phyloP scores from a whole-genome alignment of 2,797 vertebrate genomes.

The Cyclopterus lumpus region DNA sequence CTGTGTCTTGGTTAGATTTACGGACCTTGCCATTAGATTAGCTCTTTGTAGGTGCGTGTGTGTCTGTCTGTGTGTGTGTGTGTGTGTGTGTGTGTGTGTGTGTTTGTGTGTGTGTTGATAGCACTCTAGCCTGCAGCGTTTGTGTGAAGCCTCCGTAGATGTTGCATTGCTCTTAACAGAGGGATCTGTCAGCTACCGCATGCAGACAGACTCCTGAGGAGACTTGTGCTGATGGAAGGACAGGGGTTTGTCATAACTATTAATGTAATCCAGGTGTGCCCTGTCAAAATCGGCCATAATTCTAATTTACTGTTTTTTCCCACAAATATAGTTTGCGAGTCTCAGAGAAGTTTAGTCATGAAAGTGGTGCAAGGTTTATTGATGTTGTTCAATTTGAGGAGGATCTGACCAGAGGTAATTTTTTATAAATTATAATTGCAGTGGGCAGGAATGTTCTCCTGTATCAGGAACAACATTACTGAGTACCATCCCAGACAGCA shows the following conservation, averaged over 20 bases:
- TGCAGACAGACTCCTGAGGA: constrained; percentile 28
- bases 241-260: constrained; percentile 38
- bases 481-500: no score
- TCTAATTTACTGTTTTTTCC: constrained; percentile 13
- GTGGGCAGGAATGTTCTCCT: no score
- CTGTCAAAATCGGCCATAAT: constrained; percentile 25
- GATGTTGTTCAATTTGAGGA: no score
- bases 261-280: constrained; percentile 53
- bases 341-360: not conserved
- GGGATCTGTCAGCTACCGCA: constrained; percentile 45
- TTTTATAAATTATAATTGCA: no score
- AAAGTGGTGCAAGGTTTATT: no score
- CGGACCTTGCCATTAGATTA: constrained; percentile 66
- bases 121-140: constrained; percentile 43
- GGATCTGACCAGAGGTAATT: no score
- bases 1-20: constrained; percentile 80
- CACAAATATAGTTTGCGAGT: constrained; percentile 6
- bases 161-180: constrained; percentile 38
- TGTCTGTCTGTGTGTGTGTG: not conserved
- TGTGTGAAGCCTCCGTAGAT: constrained; percentile 32
- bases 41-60: constrained; percentile 39
- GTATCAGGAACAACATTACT: no score
- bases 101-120: constrained; percentile 29
- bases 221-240: constrained; percentile 34
- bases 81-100: constrained; percentile 41